Evolutionary conservation across 2,113 vertebrate genomes (phyloP).

Genomic region (Tachuris rubrigastra): DNA sequence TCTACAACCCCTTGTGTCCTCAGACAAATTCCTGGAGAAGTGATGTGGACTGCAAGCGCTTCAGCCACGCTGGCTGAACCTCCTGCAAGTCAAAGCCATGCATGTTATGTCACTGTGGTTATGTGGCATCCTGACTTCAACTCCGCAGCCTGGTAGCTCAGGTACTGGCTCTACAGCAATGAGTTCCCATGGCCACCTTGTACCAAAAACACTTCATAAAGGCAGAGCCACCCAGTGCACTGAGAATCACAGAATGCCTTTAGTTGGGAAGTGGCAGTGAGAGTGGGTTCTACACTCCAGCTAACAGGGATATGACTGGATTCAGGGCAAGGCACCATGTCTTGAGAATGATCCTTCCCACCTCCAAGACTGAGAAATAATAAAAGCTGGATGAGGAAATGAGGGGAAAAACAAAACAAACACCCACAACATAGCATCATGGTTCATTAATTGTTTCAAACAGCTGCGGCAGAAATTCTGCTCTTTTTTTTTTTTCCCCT

Average conservation of each 20-base stretch:
- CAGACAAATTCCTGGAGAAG: neutral
- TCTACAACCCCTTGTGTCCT: neutral
- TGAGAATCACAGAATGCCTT: neutral
- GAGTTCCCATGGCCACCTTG: neutral
- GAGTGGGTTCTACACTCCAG: neutral
- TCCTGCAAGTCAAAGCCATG: neutral
- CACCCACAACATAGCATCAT: neutral
- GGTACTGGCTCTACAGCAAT: neutral
- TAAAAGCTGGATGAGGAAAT: neutral
- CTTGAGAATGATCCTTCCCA: neutral
- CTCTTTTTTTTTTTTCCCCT: neutral
- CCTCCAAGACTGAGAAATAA: neutral
- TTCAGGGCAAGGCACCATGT: neutral
- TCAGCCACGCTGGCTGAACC: neutral
- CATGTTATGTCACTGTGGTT: rapidly evolving
- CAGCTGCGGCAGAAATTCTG: neutral
- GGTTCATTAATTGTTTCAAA: neutral
- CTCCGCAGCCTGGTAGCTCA: neutral
- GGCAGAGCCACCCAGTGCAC: neutral
- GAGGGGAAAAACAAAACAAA: neutral
- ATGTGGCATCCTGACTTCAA: neutral
- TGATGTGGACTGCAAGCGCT: neutral
- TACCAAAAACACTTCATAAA: neutral
- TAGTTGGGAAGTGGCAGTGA: rapidly evolving
- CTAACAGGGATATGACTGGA: neutral